Evolutionary conservation across 2,888 invertebrate genomes (phyloP).

Genomic region (Hedychridium roseum): DNA sequence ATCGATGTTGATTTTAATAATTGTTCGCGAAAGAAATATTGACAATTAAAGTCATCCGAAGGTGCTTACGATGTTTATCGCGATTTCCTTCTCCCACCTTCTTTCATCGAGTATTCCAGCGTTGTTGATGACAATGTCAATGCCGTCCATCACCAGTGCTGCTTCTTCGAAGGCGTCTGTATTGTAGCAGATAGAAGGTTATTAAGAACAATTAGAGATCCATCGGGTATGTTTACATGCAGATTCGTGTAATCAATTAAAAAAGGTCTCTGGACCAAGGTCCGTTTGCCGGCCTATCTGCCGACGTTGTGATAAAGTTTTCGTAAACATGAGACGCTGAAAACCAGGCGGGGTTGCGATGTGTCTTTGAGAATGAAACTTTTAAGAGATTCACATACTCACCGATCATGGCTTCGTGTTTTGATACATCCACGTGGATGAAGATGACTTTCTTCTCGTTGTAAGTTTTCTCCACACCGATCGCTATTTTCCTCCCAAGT

Average conservation of each 20-base stretch:
- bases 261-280: no score
- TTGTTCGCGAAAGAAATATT: neutral
- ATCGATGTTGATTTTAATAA: no score
- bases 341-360: no score
- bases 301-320: no score
- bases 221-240: no score
- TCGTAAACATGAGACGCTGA: no score
- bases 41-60: no score
- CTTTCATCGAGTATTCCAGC: conserved; percentile 81
- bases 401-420: conserved; percentile 44
- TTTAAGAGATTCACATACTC: conserved; percentile 25
- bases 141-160: conserved; percentile 71
- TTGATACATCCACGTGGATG: conserved; percentile 48
- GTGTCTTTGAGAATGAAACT: no score
- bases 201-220: neutral
- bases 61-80: conserved; percentile 76
- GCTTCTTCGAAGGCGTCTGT: conserved; percentile 77
- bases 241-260: no score
- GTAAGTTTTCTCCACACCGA: conserved; percentile 46
- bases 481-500: conserved; percentile 33
- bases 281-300: no score
- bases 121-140: conserved; percentile 82
- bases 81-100: conserved; percentile 78
- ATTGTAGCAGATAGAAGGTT: conserved; percentile 33
- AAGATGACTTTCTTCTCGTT: conserved; percentile 47